Base-by-base conservation (phyloP, 2,888 invertebrate species). In the Pollenia griseotomentosa region DNA sequence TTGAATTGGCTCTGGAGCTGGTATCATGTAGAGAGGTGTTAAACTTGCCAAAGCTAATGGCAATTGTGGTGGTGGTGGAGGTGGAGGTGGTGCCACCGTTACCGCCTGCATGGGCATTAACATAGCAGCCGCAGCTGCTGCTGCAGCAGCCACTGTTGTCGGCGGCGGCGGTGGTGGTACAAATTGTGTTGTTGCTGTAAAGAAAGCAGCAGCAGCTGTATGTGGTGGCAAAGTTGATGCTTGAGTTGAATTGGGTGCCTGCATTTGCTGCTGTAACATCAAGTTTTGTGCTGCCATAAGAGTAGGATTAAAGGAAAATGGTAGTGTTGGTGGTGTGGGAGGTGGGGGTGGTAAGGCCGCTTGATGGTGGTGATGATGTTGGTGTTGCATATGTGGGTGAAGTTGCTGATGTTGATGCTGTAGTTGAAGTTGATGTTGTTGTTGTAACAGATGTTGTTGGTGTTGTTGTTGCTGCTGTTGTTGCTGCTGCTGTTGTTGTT, bases 1-100 rank as follows among this genome's bases (percentile, higher is more conserved):
- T 90, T 95, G 95, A 91, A 95, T 93, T 1, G 95, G 94, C 88
- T 95, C 94, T 9, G 95, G 95, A 83, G 94, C 93, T 59, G 94
- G 94, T 88, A 94, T 94, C 90, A 93, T 93, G 88, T 93, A 93
- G 10, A 94, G 90, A 33, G 93, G 92, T 9, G 93, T 90, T 82
- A 92, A 88, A 83, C 89, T 92, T 1, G 92, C 89, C 81, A 92
- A 83, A 0, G 90, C 84, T 6, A 91, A 55, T 1, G 93, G 91
- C 89, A 92, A 19, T 85, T 92, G 88, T 82, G 91, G 88, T 89
- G 92, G 89, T 85, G 93, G 90, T 48, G 93, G 91, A 23, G 92
- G 90, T 83, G 91, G 90, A 33, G 92, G 92, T 63, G 92, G 90
- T 23, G 92, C 92, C 86, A 92, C 88, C 65, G 91, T 87, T 42